Base-by-base conservation (phyloP, 37 sponge, comb jelly and placozoan species). In the Cladorhizidae sp. region DNA sequence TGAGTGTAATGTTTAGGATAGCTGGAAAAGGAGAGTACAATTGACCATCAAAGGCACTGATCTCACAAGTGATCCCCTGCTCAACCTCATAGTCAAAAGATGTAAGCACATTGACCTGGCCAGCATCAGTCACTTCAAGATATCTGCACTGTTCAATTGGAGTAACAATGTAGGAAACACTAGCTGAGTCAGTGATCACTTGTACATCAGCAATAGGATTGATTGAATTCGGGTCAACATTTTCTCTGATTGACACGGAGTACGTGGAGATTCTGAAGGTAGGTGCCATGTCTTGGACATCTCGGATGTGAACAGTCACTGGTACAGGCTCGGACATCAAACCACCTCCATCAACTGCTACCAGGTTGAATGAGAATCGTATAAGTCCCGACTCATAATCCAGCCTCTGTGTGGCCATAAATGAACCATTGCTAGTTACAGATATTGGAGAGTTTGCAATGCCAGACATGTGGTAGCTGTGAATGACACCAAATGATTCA, bases 281-380 rank as follows among this genome's bases (percentile, higher is more conserved):
- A 17, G 89, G 89, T 15, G 80, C 50, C 6, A 41, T 8, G 38
- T 89, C 83, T 40, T 79, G 80, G 18, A 57, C 78, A 64, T 89
- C 77, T 17, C 31, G 45, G 0, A 89, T 52, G 20, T 42, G 58
- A 3, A 89, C 62, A 15, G 64, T 41, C 15, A 89, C 85, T 57
- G 35, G 49, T 29, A 43, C 55, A 32, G 80, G 36, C 12, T 38
- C 28, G 12, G 89, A 89, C 12, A 35, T 33, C n/a, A 82, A 22
- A 40, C 86, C 86, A 17, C 87, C 88, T 40, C 77, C 80, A 87
- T 91, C 92, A 17, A 74, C 38, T 11, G 88, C 92, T n/a, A 75
- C 67, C 31, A 91, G 50, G 5, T 40, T 59, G 63, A 91, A 86
- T 2, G 56, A 40, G 50, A 59, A 80, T 28, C 35, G 33, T 1